Percentiles rank a stretch among this genome's conserved stretches.
Evolutionary conservation across 2,113 vertebrate genomes (phyloP).

Genomic region (Ailurus styani): DNA sequence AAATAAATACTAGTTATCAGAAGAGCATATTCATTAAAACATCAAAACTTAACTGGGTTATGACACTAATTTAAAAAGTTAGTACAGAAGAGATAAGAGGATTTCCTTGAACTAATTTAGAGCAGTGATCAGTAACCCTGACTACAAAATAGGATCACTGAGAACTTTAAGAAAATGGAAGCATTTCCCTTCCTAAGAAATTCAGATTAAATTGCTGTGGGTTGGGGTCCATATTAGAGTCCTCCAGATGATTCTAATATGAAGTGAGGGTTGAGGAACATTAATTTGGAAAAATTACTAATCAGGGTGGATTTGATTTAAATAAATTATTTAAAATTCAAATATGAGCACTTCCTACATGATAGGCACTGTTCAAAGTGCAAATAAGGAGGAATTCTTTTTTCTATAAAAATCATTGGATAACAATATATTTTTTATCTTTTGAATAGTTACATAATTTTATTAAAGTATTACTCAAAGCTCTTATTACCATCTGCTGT

Average conservation of each 20-base stretch:
- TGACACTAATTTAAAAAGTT: constrained; percentile 17
- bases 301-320: background rate
- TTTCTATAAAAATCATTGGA: constrained; percentile 26
- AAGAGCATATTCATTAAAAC: constrained; percentile 23
- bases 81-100: background rate
- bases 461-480: constrained; percentile 48
- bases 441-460: constrained; percentile 7
- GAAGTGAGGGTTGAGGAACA: background rate
- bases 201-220: background rate
- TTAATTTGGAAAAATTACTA: background rate
- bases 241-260: background rate
- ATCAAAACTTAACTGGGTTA: constrained; percentile 3
- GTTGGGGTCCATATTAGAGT: background rate
- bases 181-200: background rate
- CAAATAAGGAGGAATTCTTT: background rate
- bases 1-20: constrained; percentile 4
- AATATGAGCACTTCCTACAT: constrained; percentile 5
- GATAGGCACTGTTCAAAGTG: background rate
- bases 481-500: constrained; percentile 16
- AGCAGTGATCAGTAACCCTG: background rate
- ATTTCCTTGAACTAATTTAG: background rate
- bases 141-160: background rate
- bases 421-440: constrained; percentile 26
- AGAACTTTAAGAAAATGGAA: background rate
- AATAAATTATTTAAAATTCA: constrained; percentile 48